Percentiles rank a stretch among this genome's conserved stretches.
Evolutionary conservation across 2,888 invertebrate species (phyloP).

Genomic region (Fragum whitleyi): DNA sequence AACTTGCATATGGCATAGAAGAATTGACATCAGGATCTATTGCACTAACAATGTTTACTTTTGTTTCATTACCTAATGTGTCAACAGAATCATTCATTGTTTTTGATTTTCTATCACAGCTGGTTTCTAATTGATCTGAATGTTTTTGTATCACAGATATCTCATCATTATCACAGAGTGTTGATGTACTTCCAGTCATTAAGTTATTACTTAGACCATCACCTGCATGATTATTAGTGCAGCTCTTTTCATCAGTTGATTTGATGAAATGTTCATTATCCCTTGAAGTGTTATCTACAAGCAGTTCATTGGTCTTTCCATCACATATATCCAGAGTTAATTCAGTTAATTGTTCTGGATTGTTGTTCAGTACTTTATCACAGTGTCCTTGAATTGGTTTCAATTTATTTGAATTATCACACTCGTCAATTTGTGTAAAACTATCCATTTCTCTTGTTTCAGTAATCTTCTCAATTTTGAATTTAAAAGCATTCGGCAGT

Average conservation of each 20-base stretch:
- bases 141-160: conserved; percentile 12
- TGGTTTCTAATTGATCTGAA: background rate
- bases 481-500: background rate
- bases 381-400: background rate
- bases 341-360: background rate
- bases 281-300: background rate
- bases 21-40: background rate
- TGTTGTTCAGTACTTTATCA: background rate
- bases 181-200: conserved; percentile 12
- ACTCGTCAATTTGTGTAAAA: background rate
- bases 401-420: background rate
- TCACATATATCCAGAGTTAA: background rate
- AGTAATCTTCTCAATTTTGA: background rate
- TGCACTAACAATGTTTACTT: background rate
- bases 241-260: background rate
- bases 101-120: conserved; percentile 3
- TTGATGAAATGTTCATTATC: background rate
- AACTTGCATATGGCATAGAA: no score
- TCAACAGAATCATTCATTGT: background rate
- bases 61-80: background rate
- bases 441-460: background rate
- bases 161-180: conserved; percentile 17
- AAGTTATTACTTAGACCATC: background rate
- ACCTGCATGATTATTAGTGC: background rate
- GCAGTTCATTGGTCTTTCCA: background rate